phyloP scores from a whole-genome alignment of 2,797 vertebrate genomes.

The Monodelphis domestica region DNA sequence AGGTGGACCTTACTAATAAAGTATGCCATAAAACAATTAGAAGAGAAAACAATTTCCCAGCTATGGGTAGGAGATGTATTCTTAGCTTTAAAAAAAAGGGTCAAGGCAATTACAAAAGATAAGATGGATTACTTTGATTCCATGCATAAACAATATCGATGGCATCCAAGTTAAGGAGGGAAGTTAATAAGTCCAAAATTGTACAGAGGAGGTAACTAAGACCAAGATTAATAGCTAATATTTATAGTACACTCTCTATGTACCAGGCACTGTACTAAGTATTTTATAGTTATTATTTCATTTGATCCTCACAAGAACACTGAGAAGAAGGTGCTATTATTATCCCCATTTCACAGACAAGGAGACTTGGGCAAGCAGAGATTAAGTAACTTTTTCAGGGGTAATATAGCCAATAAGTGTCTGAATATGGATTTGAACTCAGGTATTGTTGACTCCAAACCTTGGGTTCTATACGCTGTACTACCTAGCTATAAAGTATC shows the following conservation, averaged over 20 bases:
- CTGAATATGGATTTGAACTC: neutral
- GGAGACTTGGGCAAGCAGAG: no score
- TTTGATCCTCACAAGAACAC: no score
- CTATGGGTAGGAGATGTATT: neutral
- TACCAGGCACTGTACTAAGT: constrained; percentile 5
- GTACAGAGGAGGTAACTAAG: neutral
- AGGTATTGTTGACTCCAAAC: neutral
- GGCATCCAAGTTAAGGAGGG: neutral
- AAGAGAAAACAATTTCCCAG: constrained; percentile 1
- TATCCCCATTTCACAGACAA: no score
- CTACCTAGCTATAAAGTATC: no score
- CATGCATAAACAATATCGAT: no score
- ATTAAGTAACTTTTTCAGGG: neutral
- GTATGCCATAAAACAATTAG: neutral
- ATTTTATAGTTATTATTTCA: neutral
- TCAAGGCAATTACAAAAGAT: neutral
- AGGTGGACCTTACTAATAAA: neutral
- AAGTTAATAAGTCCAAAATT: neutral
- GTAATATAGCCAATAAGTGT: neutral
- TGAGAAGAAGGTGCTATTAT: no score
- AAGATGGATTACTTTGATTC: neutral
- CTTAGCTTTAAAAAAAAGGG: neutral
- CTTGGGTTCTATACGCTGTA: no score
- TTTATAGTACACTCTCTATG: neutral
- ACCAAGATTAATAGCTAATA: neutral